Conservation (phyloP, 1,140 invertebrate genomes). For the Sesamia nonagrioides region DNA sequence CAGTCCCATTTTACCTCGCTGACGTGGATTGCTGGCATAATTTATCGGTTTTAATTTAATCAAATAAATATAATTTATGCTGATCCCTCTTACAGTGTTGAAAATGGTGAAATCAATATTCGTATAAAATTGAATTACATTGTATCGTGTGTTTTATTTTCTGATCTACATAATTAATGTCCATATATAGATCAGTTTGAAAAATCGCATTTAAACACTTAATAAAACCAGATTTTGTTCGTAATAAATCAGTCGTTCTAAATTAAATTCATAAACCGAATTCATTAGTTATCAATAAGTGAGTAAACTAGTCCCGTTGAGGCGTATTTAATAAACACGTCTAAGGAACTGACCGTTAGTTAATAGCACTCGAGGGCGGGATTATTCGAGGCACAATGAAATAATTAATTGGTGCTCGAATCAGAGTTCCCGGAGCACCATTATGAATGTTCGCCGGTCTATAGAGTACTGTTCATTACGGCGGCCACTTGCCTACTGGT, state of each 20-base stretch:
- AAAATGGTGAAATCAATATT: conserved; percentile 20
- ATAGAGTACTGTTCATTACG: conserved; percentile 65
- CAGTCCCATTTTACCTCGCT: conserved; percentile 37
- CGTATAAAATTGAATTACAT: conserved; percentile 18
- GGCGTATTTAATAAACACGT: conserved; percentile 83
- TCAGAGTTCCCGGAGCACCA: conserved; percentile 73
- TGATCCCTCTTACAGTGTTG: background rate
- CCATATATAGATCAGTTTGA: conserved; percentile 33
- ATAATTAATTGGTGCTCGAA: conserved; percentile 86
- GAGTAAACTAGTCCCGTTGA: conserved; percentile 69
- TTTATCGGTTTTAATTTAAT: conserved; percentile 45
- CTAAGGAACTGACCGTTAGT: conserved; percentile 83
- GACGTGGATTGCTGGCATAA: conserved; percentile 32
- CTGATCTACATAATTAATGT: conserved; percentile 3
- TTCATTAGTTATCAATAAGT: conserved; percentile 33
- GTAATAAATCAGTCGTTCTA: conserved; percentile 38
- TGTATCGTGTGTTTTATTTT: background rate
- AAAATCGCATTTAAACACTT: background rate
- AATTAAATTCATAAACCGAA: conserved; percentile 50
- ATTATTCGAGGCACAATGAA: conserved; percentile 80
- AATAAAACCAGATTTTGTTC: conserved; percentile 29
- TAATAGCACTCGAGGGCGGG: conserved; percentile 79
- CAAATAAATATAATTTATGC: conserved; percentile 34
- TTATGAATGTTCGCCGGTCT: conserved; percentile 66
- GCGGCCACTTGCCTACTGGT: conserved; percentile 60